phyloP scores from a whole-genome alignment of 2,888 invertebrate species.

The Epinotia bilunana region DNA sequence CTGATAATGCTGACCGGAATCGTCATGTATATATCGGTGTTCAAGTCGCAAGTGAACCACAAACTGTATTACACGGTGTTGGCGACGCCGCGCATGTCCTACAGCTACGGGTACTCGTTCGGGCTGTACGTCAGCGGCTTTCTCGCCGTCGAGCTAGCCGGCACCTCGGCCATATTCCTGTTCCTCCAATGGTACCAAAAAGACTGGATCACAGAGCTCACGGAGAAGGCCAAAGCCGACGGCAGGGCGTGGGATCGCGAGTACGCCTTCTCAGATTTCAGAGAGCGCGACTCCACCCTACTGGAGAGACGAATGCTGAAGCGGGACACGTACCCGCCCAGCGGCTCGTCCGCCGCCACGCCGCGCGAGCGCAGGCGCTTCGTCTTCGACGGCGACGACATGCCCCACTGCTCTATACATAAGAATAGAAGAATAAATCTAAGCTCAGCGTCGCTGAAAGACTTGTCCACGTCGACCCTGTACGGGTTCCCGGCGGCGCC shows the following conservation, averaged over 20 bases:
- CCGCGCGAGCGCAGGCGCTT: conserved; percentile 85
- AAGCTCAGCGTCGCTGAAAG: conserved; percentile 85
- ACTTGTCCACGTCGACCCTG: conserved; percentile 82
- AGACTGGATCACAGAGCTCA: conserved; percentile 84
- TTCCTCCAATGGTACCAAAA: conserved; percentile 92
- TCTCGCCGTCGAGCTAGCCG: conserved; percentile 92
- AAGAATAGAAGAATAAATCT: conserved; percentile 80
- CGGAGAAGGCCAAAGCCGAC: conserved; percentile 79
- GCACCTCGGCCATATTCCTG: conserved; percentile 93
- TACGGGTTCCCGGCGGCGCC: conserved; percentile 88
- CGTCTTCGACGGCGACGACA: conserved; percentile 86
- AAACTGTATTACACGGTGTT: conserved; percentile 92
- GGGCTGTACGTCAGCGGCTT: conserved; percentile 93
- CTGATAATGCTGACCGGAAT: conserved; percentile 95
- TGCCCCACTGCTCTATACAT: conserved; percentile 84
- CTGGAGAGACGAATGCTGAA: conserved; percentile 78
- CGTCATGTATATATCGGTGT: conserved; percentile 96
- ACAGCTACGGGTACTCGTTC: conserved; percentile 95
- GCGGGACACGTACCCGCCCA: conserved; percentile 76
- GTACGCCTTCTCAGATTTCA: conserved; percentile 79
- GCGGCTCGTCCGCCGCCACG: conserved; percentile 77
- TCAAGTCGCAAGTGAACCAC: conserved; percentile 95
- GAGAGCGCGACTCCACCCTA: conserved; percentile 76
- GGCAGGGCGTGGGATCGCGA: conserved; percentile 81
- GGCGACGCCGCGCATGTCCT: conserved; percentile 91